These are phyloP conservation scores for Bothrops jararaca DNA, from an alignment of 2,113 vertebrate genomes.

Conservation along the genomic window DNA sequence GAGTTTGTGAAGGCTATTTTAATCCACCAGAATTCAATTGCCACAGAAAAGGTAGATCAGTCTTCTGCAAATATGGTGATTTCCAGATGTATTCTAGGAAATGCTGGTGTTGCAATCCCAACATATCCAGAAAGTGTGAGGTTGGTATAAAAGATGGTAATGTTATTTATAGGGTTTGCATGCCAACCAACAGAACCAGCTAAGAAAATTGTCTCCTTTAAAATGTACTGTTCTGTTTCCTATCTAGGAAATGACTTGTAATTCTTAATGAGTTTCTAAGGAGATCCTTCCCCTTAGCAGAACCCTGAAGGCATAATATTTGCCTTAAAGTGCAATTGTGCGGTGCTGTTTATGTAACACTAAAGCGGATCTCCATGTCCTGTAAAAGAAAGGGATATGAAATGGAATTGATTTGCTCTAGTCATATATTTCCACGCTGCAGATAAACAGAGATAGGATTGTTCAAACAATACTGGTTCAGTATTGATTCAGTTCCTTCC, in stretches of 20 bases:
- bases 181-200: not conserved
- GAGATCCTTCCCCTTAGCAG: not conserved
- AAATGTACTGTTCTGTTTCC: not conserved
- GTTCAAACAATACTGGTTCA: not conserved
- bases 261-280: not conserved
- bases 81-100: not conserved
- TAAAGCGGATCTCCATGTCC: constrained; percentile 9
- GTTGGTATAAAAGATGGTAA: not conserved
- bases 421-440: not conserved
- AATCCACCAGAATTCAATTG: not conserved
- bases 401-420: constrained; percentile 22
- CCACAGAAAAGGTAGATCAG: not conserved
- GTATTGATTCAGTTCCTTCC: constrained; percentile 17
- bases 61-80: not conserved
- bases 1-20: not conserved
- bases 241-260: constrained; percentile 6
- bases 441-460: constrained; percentile 13
- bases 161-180: not conserved
- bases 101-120: not conserved
- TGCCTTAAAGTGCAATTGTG: constrained; percentile 21
- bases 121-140: not conserved
- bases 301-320: constrained; percentile 25
- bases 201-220: not conserved
- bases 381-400: constrained; percentile 7
- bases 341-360: not conserved